A percentile compares a stretch with the other conserved stretches of the same genome.
Evolutionary conservation across 2,888 invertebrate genomes (phyloP).

Genomic region (Caenorhabditis macrosperma): DNA sequence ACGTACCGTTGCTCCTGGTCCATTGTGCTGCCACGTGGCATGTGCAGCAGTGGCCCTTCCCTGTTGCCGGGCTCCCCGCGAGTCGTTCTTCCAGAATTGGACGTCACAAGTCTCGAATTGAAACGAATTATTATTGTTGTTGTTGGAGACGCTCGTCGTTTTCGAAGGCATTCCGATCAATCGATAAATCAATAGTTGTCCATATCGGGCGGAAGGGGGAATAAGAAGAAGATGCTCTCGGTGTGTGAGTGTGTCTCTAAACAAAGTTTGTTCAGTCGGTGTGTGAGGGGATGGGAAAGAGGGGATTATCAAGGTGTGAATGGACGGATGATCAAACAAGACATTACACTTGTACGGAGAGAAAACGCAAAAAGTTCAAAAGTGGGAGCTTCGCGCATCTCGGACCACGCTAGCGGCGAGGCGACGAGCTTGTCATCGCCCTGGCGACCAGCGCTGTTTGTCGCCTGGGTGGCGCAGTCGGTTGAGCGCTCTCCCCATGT

Average conservation of each 20-base stretch:
- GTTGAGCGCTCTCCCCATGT: no score
- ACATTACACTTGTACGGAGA: not conserved
- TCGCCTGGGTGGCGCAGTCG: no score
- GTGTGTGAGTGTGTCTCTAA: not conserved
- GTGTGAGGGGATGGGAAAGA: not conserved
- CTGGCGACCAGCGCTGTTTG: no score
- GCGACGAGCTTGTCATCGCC: no score
- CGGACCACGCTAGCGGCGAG: no score
- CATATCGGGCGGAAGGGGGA: not conserved
- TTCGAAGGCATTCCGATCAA: not conserved
- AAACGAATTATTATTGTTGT: no score
- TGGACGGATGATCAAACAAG: not conserved
- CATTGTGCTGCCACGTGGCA: conserved; percentile 26
- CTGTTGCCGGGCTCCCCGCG: not conserved
- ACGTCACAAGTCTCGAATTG: conserved; percentile 48
- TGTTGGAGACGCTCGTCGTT: no score
- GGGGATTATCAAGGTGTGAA: not conserved
- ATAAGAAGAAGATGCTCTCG: not conserved
- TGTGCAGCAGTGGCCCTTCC: conserved; percentile 19
- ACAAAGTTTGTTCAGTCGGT: not conserved
- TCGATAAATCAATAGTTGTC: not conserved
- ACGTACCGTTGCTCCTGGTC: not conserved
- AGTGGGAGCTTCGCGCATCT: no score
- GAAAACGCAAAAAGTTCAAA: no score
- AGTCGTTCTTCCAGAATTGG: conserved; percentile 35